Evolutionary conservation across 2,797 vertebrate genomes (phyloP).

Genomic region (Rhinophrynus dorsalis): DNA sequence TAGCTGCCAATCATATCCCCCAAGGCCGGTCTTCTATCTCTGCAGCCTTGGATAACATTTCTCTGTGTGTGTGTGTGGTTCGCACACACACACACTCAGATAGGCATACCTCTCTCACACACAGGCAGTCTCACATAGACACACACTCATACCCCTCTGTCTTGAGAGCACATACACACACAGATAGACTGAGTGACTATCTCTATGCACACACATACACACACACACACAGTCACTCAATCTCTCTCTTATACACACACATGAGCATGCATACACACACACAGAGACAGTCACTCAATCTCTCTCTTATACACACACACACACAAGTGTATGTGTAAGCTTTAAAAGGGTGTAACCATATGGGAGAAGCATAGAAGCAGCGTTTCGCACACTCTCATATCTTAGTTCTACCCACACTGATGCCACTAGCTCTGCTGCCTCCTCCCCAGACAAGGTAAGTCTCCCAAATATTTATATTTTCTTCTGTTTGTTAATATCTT

Average conservation of each 20-base stretch:
- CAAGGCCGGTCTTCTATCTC: slow-evolving; percentile 39
- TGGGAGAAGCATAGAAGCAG: not conserved
- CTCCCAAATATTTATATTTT: not conserved
- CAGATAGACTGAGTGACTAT: no score
- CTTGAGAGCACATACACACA: no score
- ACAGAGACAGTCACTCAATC: not conserved
- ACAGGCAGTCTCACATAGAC: not conserved
- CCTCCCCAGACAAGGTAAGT: slow-evolving; percentile 27
- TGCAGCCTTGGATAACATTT: not conserved
- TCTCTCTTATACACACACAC: no score
- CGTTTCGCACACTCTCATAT: slow-evolving; percentile 4
- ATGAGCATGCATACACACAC: not conserved
- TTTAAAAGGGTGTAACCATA: slow-evolving; percentile 18
- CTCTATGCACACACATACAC: not conserved
- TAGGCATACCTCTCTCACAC: no score
- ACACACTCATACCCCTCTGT: no score
- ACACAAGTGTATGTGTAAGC: not conserved
- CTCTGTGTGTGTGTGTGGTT: not conserved
- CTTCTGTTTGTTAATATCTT: not conserved
- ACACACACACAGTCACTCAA: no score
- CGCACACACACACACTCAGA: not conserved
- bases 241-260: no score
- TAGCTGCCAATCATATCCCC: slow-evolving; percentile 32
- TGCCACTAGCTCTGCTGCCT: no score
- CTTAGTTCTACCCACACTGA: not conserved